Percentiles rank a stretch among this genome's conserved stretches.
These are phyloP conservation scores for Stegostoma tigrinum DNA, from an alignment of 2,113 vertebrate species.

Conservation along the genomic window DNA sequence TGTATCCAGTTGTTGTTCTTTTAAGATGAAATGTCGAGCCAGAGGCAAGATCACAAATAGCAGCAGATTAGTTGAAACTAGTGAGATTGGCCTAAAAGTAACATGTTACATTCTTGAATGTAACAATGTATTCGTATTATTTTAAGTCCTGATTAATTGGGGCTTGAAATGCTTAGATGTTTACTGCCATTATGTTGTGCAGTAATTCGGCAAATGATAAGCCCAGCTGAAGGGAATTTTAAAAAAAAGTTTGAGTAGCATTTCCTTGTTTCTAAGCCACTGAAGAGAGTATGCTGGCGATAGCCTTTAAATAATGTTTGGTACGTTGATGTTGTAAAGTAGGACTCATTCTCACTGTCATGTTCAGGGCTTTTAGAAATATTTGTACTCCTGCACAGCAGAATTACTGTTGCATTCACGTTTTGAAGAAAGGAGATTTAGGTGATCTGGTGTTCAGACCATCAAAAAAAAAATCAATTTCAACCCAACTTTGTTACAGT, in stretches of 20 bases:
- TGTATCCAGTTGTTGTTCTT: too few species aligned
- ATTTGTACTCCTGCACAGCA: too few species aligned
- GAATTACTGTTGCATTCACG: too few species aligned
- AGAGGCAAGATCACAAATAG: neutral
- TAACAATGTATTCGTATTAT: too few species aligned
- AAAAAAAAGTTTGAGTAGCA: neutral
- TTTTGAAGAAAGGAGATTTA: too few species aligned
- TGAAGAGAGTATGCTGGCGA: neutral
- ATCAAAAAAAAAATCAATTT: too few species aligned
- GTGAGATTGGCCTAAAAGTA: neutral
- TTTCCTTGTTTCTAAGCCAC: too few species aligned
- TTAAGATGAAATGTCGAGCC: neutral
- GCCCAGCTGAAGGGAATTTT: neutral
- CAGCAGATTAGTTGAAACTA: neutral
- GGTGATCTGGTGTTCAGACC: too few species aligned
- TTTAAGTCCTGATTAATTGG: neutral
- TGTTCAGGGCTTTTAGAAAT: neutral
- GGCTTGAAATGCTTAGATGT: neutral
- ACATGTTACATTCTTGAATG: neutral
- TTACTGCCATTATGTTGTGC: neutral
- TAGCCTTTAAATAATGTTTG: neutral
- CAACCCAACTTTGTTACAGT: too few species aligned
- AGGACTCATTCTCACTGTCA: neutral
- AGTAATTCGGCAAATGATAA: neutral
- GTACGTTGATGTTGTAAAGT: neutral